Conservation (phyloP, 2,797 vertebrate genomes). For the Chlorospingus semifuscus region DNA sequence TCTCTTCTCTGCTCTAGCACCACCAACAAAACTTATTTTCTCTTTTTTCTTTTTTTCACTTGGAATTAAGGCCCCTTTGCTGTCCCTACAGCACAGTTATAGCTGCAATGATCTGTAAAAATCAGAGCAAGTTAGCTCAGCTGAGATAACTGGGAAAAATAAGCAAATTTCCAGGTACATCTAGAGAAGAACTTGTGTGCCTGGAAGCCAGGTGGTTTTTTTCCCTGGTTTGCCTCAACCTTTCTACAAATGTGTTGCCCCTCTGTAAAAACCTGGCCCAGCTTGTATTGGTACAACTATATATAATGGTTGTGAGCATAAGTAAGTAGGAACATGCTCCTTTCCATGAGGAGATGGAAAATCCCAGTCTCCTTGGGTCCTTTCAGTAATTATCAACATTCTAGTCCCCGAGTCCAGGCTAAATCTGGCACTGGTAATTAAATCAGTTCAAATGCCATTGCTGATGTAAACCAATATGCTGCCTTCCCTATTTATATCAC, state of each 20-base stretch:
- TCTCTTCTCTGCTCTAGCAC: neutral
- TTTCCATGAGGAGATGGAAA: constrained; percentile 52
- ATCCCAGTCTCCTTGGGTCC: constrained; percentile 61
- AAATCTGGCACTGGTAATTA: constrained; percentile 72
- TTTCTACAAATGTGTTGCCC: constrained; percentile 41
- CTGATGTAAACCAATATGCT: constrained; percentile 71
- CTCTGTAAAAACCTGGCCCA: constrained; percentile 23
- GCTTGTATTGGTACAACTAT: constrained; percentile 31
- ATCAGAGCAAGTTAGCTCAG: neutral
- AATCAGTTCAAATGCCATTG: constrained; percentile 70
- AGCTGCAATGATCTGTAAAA: neutral
- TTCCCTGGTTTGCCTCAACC: constrained; percentile 20
- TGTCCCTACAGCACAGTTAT: neutral
- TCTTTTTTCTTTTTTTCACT: neutral
- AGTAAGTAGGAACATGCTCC: constrained; percentile 58
- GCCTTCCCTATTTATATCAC: constrained; percentile 69
- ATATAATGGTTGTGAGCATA: constrained; percentile 58
- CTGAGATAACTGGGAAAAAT: neutral
- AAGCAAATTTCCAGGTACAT: constrained; percentile 8
- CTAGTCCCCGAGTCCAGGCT: constrained; percentile 67
- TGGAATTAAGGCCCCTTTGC: neutral
- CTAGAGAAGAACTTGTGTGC: neutral
- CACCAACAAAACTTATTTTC: neutral
- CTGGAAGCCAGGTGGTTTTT: neutral
- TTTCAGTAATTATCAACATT: constrained; percentile 68